phyloP scores from a whole-genome alignment of 2,888 invertebrate genomes.

The Blera fallax region DNA sequence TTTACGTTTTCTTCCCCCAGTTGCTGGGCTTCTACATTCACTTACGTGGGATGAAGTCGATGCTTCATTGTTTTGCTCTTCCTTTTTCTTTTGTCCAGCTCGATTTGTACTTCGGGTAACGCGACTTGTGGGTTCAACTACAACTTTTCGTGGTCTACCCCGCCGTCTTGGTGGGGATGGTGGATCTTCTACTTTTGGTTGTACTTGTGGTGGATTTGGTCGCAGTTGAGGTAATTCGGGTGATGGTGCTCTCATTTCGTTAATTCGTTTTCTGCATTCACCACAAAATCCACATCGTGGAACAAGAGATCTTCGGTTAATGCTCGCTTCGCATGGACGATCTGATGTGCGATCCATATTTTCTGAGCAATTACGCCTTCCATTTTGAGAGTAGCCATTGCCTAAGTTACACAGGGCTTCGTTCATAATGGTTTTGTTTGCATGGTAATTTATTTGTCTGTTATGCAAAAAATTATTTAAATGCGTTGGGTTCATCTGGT shows the following conservation, averaged over 20 bases:
- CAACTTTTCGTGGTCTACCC: slow-evolving; percentile 32
- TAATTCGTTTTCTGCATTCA: slow-evolving; percentile 29
- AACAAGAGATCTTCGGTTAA: slow-evolving; percentile 4
- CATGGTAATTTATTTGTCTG: slow-evolving; percentile 54
- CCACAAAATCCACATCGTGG: slow-evolving; percentile 56
- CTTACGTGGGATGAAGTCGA: slow-evolving; percentile 20
- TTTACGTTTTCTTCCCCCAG: slow-evolving; percentile 51
- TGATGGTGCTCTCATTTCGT: slow-evolving; percentile 31
- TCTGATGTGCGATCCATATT: background rate
- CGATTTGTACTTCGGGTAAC: slow-evolving; percentile 57
- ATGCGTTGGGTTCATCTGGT: slow-evolving; percentile 48
- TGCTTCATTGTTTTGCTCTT: slow-evolving; percentile 26
- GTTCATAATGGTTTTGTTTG: slow-evolving; percentile 37
- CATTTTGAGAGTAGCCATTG: slow-evolving; percentile 4
- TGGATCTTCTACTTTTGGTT: background rate
- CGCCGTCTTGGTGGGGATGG: slow-evolving; percentile 18
- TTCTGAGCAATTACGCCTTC: background rate
- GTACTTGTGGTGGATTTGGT: background rate
- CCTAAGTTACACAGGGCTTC: slow-evolving; percentile 8
- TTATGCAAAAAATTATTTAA: slow-evolving; percentile 55
- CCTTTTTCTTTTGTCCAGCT: slow-evolving; percentile 30
- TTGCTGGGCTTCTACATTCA: slow-evolving; percentile 38
- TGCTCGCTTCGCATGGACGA: slow-evolving; percentile 15
- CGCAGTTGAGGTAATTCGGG: slow-evolving; percentile 1
- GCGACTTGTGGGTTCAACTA: slow-evolving; percentile 42